Conservation (phyloP, 2,797 vertebrate genomes). For the Limosa lapponica region DNA sequence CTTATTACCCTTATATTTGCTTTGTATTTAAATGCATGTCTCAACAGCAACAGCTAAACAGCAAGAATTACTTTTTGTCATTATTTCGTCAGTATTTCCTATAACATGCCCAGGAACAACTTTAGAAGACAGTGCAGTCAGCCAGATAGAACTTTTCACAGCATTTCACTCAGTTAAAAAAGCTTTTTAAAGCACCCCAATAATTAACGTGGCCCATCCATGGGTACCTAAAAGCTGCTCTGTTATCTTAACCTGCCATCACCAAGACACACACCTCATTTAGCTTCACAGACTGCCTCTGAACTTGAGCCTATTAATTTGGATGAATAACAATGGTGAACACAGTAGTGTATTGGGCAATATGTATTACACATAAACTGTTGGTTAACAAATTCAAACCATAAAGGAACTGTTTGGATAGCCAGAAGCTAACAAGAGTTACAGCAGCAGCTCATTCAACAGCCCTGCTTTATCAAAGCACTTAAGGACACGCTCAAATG, state of each 20-base stretch:
- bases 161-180: too few relatives aligned
- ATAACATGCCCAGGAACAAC: neutral
- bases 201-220: neutral
- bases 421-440: neutral
- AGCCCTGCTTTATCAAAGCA: neutral
- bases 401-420: neutral
- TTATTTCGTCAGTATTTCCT: neutral
- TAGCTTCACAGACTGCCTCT: neutral
- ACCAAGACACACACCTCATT: neutral
- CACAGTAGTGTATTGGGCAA: neutral
- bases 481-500: neutral
- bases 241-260: neutral
- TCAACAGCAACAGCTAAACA: neutral
- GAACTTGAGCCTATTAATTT: neutral
- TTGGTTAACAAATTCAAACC: neutral
- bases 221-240: neutral
- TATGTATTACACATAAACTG: neutral
- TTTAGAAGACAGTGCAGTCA: neutral
- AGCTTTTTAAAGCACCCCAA: too few relatives aligned
- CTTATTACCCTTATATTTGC: neutral
- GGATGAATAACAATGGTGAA: neutral
- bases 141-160: too few relatives aligned
- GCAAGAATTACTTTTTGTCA: neutral
- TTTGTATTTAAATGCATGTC: neutral
- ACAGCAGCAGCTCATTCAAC: neutral